A percentile compares a stretch with the other conserved stretches of the same genome.
phyloP scores from a whole-genome alignment of 2,797 vertebrate species.

The Rhynchotus rufescens region DNA sequence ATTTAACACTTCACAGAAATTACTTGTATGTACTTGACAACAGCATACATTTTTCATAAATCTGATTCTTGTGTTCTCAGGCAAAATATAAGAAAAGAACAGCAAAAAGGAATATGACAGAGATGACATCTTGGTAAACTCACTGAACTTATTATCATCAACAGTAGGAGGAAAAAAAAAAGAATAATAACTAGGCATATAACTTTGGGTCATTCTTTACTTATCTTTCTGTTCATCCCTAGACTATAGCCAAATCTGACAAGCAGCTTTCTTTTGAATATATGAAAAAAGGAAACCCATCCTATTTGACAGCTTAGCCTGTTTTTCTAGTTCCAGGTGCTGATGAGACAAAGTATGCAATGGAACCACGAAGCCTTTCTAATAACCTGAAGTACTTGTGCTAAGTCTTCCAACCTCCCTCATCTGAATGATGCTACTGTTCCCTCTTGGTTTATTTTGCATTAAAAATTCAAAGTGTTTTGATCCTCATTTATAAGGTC shows the following conservation, averaged over 20 bases:
- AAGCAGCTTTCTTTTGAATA: neutral
- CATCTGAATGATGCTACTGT: neutral
- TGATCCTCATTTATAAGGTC: neutral
- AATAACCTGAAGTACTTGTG: neutral
- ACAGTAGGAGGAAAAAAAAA: neutral
- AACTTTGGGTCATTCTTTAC: constrained; percentile 16
- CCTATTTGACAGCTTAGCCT: neutral
- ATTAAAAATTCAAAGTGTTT: neutral
- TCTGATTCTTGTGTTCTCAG: constrained; percentile 68
- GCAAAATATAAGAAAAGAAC: constrained; percentile 54
- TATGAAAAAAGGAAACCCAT: neutral
- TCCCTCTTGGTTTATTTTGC: neutral
- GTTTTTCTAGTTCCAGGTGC: neutral
- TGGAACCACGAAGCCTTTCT: neutral
- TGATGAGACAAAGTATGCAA: neutral
- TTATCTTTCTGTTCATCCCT: neutral
- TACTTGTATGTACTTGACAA: constrained; percentile 73
- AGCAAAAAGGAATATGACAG: constrained; percentile 66
- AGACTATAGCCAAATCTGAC: neutral
- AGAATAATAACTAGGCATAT: neutral
- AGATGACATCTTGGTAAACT: constrained; percentile 57
- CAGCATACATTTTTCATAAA: constrained; percentile 78
- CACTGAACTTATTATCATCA: constrained; percentile 36
- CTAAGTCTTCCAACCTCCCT: neutral
- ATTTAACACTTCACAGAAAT: constrained; percentile 77